Percentiles rank a stretch among this genome's conserved stretches.
Evolutionary conservation across 2,113 vertebrate species (phyloP).

Genomic region (Butorides virescens): DNA sequence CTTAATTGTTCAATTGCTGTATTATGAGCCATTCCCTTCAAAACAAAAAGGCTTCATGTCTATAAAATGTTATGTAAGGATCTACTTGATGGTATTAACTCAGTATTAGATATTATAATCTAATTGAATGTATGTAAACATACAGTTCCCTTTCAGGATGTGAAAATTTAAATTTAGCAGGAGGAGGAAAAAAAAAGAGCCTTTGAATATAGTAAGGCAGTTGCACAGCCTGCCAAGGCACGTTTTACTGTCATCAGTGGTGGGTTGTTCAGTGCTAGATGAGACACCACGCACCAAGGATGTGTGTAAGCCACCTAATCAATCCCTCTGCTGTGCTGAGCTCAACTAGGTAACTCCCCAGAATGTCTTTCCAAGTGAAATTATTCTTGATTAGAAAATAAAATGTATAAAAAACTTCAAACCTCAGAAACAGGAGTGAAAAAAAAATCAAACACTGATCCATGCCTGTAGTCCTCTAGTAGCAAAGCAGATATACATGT

Average conservation of each 20-base stretch:
- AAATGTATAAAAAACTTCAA: background rate
- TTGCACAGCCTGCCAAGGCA: background rate
- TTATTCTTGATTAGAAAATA: background rate
- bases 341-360: background rate
- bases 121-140: background rate
- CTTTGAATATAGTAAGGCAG: background rate
- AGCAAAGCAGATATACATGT: background rate
- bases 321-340: background rate
- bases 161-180: background rate
- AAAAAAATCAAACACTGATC: background rate
- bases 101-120: background rate
- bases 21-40: background rate
- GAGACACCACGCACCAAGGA: background rate
- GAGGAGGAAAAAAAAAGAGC: background rate
- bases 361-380: background rate
- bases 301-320: constrained; percentile 2
- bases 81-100: background rate
- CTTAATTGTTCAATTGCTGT: background rate
- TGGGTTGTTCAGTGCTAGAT: constrained; percentile 27
- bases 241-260: constrained; percentile 31
- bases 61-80: background rate
- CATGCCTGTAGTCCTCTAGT: background rate
- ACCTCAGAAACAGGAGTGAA: background rate
- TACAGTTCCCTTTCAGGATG: background rate
- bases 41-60: background rate